A percentile compares a stretch with the other conserved stretches of the same genome.
phyloP scores from a whole-genome alignment of 2,113 vertebrate species.

The Carassius gibelio region DNA sequence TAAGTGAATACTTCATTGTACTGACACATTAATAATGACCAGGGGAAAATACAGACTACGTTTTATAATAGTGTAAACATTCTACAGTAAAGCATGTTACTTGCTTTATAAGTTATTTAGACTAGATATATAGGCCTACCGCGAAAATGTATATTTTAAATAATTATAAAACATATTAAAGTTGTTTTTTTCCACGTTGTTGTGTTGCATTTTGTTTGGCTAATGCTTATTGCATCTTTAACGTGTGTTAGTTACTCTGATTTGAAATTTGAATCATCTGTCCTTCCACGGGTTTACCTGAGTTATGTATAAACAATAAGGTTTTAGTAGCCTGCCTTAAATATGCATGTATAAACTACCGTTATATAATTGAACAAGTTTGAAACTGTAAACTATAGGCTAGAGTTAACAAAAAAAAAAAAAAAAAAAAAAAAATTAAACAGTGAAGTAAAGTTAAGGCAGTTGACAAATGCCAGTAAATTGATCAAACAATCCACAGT shows the following conservation, averaged over 20 bases:
- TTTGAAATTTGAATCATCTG: neutral
- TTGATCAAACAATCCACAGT: neutral
- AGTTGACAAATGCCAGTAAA: neutral
- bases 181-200: neutral
- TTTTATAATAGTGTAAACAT: neutral
- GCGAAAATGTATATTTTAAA: neutral
- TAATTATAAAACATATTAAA: neutral
- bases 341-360: too few species aligned
- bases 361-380: neutral
- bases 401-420: neutral
- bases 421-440: neutral
- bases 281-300: neutral
- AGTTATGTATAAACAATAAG: neutral
- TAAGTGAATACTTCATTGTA: conserved; percentile 2
- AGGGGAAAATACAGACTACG: neutral
- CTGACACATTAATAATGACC: neutral
- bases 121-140: neutral
- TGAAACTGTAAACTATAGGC: neutral
- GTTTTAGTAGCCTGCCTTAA: neutral
- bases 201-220: neutral
- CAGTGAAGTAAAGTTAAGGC: neutral
- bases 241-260: neutral
- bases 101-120: neutral
- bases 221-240: neutral
- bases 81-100: neutral